Evolutionary conservation across 2,797 vertebrate genomes (phyloP).

Genomic region (Coranthus polyacanthus): DNA sequence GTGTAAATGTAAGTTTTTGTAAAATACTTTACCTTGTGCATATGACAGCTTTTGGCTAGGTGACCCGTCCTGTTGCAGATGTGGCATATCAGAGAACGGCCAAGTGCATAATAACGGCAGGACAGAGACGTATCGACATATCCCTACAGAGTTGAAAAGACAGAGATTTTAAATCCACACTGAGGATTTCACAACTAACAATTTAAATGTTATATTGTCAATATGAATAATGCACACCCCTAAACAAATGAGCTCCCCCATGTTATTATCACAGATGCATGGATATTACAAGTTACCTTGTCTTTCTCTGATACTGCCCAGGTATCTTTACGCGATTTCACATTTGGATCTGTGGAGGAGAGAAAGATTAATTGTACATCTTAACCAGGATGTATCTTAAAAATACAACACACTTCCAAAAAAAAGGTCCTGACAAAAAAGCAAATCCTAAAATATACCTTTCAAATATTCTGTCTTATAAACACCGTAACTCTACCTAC

Average conservation of each 20-base stretch:
- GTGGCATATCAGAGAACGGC: constrained; percentile 54
- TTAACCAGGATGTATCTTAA: too few species aligned
- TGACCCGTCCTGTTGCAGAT: constrained; percentile 73
- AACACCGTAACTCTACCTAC: constrained; percentile 4
- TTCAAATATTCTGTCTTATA: constrained; percentile 6
- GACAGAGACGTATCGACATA: constrained; percentile 10
- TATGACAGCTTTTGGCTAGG: constrained; percentile 64
- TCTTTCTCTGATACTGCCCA: constrained; percentile 77
- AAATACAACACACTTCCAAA: constrained; percentile 6
- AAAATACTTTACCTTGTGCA: constrained; percentile 61
- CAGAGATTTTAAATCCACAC: constrained; percentile 1
- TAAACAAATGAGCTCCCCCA: background rate
- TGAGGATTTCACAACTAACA: too few species aligned
- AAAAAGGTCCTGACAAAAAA: background rate
- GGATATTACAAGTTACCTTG: constrained; percentile 61
- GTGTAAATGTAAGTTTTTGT: background rate
- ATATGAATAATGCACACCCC: background rate
- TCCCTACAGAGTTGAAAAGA: constrained; percentile 25
- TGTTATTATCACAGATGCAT: background rate
- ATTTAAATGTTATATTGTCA: too few species aligned
- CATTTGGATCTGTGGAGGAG: constrained; percentile 43
- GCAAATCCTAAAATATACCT: background rate
- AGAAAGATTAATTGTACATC: constrained; percentile 29
- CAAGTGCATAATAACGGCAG: constrained; percentile 51
- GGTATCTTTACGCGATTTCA: constrained; percentile 21